phyloP scores from a whole-genome alignment of 2,888 invertebrate genomes.

The Xiphydria camelus region DNA sequence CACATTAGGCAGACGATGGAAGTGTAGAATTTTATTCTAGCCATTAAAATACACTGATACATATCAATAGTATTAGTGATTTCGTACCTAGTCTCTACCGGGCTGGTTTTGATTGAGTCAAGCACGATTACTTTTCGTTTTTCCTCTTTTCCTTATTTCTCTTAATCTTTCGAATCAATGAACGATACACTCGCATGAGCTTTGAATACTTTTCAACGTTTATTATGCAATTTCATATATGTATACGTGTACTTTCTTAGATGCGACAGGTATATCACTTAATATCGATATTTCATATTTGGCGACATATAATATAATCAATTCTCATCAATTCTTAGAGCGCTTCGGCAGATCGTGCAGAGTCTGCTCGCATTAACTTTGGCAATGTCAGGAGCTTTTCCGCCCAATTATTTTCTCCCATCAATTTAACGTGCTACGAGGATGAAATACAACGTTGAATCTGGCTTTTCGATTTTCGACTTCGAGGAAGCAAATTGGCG shows the following conservation, averaged over 20 bases:
- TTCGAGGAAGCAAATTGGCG: too few species aligned
- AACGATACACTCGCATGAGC: not conserved
- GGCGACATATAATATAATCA: too few species aligned
- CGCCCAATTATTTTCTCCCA: too few species aligned
- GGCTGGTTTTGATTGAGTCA: conserved; percentile 57
- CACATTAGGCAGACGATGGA: conserved; percentile 52
- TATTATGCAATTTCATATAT: conserved; percentile 11
- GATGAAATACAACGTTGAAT: too few species aligned
- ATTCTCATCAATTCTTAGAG: too few species aligned
- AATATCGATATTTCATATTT: too few species aligned
- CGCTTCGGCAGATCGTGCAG: too few species aligned
- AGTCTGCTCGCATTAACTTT: too few species aligned
- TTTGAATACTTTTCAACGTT: not conserved
- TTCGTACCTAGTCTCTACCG: conserved; percentile 57
- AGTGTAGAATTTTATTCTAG: conserved; percentile 55
- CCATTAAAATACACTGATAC: conserved; percentile 55
- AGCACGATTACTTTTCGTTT: conserved; percentile 40
- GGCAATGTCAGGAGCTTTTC: too few species aligned
- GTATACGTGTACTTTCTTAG: conserved; percentile 32
- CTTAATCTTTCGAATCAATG: not conserved
- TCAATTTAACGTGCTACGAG: too few species aligned
- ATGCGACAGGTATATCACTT: conserved; percentile 39
- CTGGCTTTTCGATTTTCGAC: too few species aligned
- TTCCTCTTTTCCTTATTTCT: conserved; percentile 26
- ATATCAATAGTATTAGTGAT: conserved; percentile 55